Conservation (phyloP, 2,113 vertebrate species). For the Addax nasomaculatus region DNA sequence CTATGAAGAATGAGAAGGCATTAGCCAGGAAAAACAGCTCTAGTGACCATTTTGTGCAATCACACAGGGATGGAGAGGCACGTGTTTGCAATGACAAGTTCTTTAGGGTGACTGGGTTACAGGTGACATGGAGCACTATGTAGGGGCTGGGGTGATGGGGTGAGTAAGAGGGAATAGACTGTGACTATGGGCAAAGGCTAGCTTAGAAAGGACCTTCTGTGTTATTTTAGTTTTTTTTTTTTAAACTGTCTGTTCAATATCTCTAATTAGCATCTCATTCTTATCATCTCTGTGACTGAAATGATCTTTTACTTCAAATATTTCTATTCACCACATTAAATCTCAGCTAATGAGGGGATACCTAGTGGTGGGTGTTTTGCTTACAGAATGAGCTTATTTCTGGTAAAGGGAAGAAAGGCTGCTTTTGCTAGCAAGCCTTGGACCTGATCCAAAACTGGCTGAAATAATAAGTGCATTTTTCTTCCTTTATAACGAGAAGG, state of each 20-base stretch:
- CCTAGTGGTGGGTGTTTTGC: background rate
- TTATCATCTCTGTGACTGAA: slow-evolving; percentile 18
- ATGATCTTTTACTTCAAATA: background rate
- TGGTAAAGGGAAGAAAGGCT: background rate
- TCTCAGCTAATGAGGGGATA: slow-evolving; percentile 19
- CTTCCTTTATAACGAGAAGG: background rate
- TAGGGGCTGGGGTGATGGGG: background rate
- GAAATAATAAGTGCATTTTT: background rate
- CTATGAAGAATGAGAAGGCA: background rate
- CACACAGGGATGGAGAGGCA: background rate
- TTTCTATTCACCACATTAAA: background rate
- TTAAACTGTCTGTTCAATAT: background rate
- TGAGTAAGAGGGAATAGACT: background rate
- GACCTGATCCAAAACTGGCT: background rate
- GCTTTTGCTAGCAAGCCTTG: background rate
- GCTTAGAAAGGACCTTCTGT: background rate
- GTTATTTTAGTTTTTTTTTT: background rate
- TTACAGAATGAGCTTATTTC: background rate
- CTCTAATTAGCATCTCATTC: slow-evolving; percentile 36
- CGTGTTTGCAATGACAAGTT: background rate
- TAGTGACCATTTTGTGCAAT: background rate
- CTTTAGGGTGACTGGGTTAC: background rate
- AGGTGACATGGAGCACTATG: too few species aligned
- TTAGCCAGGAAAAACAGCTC: background rate
- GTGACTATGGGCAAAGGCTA: background rate